These are phyloP conservation scores for Girardia tigrina DNA, from an alignment of 2,888 invertebrate species.

Conservation along the genomic window DNA sequence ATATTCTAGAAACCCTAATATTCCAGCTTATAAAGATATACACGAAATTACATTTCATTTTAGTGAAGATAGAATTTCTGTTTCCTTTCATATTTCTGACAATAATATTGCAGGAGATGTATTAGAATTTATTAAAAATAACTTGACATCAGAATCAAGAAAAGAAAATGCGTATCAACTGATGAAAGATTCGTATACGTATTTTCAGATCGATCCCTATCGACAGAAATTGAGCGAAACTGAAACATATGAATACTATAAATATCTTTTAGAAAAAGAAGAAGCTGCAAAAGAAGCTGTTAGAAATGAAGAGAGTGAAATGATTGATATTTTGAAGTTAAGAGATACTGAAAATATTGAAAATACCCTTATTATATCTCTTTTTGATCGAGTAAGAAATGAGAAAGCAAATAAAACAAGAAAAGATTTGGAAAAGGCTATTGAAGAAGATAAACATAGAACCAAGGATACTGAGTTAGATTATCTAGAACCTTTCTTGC, in stretches of 20 bases:
- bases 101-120: constrained; percentile 47
- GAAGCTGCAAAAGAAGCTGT: constrained; percentile 43
- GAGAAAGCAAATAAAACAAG: constrained; percentile 50
- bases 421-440: constrained; percentile 35
- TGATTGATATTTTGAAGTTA: constrained; percentile 44
- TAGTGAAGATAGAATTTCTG: constrained; percentile 46
- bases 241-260: constrained; percentile 47
- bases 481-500: constrained; percentile 50
- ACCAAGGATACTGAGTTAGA: constrained; percentile 49
- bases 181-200: constrained; percentile 35
- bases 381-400: constrained; percentile 50
- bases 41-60: constrained; percentile 45
- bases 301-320: constrained; percentile 48
- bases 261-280: constrained; percentile 45
- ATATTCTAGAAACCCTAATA: constrained; percentile 42
- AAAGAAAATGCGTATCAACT: constrained; percentile 32
- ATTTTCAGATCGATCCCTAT: constrained; percentile 42
- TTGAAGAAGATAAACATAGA: constrained; percentile 45
- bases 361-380: constrained; percentile 46
- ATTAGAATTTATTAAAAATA: constrained; percentile 38
- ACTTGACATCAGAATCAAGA: constrained; percentile 43
- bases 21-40: constrained; percentile 46
- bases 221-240: constrained; percentile 45
- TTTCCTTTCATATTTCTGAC: constrained; percentile 48
- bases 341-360: constrained; percentile 46